Conservation (phyloP, 2,113 vertebrate species). For the Siphamia tubifer region DNA sequence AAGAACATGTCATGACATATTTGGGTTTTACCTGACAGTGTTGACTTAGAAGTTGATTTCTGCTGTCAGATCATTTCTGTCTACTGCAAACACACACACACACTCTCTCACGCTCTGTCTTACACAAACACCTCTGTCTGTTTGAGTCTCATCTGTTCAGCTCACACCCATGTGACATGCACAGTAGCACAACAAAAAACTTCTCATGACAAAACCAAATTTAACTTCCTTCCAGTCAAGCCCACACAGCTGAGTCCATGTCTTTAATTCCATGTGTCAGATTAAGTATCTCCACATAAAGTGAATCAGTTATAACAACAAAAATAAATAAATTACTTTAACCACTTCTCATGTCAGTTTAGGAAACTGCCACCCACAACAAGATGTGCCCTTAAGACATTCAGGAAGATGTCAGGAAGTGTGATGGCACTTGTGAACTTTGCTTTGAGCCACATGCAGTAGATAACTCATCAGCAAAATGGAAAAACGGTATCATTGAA, state of each 20-base stretch:
- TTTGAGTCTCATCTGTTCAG: background rate
- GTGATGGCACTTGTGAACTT: background rate
- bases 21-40: background rate
- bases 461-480: background rate
- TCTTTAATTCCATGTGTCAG: background rate
- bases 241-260: background rate
- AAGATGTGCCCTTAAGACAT: background rate
- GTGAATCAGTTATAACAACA: no score
- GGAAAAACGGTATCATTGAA: no score
- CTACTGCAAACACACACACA: background rate
- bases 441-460: background rate
- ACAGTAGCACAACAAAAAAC: background rate
- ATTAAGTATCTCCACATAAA: no score
- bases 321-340: no score
- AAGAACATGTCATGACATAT: background rate
- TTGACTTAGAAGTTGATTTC: background rate
- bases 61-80: conserved; percentile 14
- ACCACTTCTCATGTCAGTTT: no score
- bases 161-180: conserved; percentile 11
- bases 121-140: background rate
- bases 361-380: background rate
- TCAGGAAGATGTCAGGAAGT: background rate
- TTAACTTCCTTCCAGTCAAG: background rate
- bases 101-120: background rate
- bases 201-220: background rate